Base-by-base conservation (phyloP, 2,113 vertebrate species). In the Hippocampus abdominalis region DNA sequence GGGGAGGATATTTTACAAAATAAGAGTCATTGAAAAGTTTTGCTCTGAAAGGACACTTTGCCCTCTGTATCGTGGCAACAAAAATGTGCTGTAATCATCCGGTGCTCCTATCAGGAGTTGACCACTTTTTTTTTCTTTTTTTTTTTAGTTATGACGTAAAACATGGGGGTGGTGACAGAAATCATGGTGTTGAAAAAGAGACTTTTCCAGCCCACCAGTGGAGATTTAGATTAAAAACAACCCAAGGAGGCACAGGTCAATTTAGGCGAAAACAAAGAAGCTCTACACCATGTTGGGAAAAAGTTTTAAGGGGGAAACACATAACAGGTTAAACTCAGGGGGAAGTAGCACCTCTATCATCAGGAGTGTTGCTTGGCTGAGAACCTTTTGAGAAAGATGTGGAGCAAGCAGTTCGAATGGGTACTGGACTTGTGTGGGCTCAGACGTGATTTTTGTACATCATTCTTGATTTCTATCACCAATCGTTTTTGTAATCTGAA, bases 201-300 rank as follows among this genome's bases (percentile, higher is more conserved):
- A 57, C 64, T 61, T 68, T 59, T 66, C 62, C 29, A 2, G 53
- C 51, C 71, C 71, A 73, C 74, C 71, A 32, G 9, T 10, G 10
- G 79, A 70, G 71, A 81, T 72, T 63, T 54, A 2, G 65, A 79
- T 76, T 80, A 68, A 62, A 79, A 56, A 65, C 40, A 44, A 36
- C 74, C 62, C 42, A 51, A 61, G 27, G 25, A 60, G 72, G 44
- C 36, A 57, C 51, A 70, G 20, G 64, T 29, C 10, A 69, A 51
- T 36, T 59, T 21, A 32, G 65, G 39, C 18, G 25, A 62, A 68
- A 54, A 67, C 57, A 69, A 59, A 67, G 60, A 59, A 40, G 44
- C 49, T 67, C 25, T 2, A 44, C 42, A 27, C 36, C 56, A n/a
- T 46, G 71, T 7, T 16, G n/a, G 44, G 36, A 46, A 53, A 59